A percentile compares a stretch with the other conserved stretches of the same genome.
phyloP scores from a whole-genome alignment of 2,797 vertebrate species.

The Acrossocheilus wenchowensis region DNA sequence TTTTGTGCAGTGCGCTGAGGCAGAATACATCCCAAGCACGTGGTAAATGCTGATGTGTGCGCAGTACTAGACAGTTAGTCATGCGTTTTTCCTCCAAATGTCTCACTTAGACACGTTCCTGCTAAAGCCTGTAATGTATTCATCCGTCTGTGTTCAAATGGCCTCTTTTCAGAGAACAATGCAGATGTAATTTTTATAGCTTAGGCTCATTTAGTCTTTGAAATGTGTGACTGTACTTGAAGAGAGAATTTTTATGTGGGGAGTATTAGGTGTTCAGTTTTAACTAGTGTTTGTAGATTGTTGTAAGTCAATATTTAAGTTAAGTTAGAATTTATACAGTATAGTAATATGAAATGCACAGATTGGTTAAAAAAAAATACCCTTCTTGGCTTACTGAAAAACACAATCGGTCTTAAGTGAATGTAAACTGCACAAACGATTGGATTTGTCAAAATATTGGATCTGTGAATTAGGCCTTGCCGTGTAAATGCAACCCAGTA shows the following conservation, averaged over 20 bases:
- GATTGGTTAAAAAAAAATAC: background rate
- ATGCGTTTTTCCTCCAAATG: background rate
- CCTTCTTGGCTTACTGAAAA: background rate
- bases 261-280: background rate
- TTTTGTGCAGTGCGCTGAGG: background rate
- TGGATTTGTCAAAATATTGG: background rate
- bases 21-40: background rate
- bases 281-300: background rate
- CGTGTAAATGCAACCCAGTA: background rate
- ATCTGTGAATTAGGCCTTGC: background rate
- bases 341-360: background rate
- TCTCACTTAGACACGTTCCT: constrained; percentile 13
- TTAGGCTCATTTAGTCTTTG: background rate
- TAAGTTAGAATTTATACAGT: background rate
- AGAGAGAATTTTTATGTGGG: background rate
- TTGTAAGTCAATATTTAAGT: background rate
- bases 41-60: constrained; percentile 13
- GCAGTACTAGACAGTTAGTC: constrained; percentile 15
- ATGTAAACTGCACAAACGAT: background rate
- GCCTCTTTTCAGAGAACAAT: background rate
- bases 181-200: background rate
- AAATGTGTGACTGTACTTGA: constrained; percentile 23
- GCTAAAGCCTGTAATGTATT: constrained; percentile 16
- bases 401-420: background rate
- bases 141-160: constrained; percentile 3